Evolutionary conservation across 2,797 vertebrate species (phyloP).

Genomic region (Odontamblyopus rebecca): DNA sequence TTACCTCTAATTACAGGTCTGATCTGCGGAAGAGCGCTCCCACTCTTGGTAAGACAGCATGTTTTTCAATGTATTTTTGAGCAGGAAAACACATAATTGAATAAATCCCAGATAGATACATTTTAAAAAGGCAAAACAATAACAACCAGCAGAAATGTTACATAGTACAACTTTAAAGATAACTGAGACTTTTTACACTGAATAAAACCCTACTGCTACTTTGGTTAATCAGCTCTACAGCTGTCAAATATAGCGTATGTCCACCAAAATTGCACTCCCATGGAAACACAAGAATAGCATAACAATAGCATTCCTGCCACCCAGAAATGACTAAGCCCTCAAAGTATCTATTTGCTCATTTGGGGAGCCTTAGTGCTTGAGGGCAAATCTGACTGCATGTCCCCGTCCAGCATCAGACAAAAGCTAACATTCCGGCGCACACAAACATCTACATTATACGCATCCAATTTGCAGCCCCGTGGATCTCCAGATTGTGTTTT

Average conservation of each 20-base stretch:
- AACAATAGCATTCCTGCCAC: not conserved
- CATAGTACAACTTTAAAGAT: not conserved
- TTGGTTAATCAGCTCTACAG: not conserved
- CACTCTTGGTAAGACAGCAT: too few species aligned
- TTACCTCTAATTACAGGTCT: too few species aligned
- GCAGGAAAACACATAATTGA: too few species aligned
- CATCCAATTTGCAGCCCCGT: slow-evolving; percentile 65
- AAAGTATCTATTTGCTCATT: slow-evolving; percentile 28
- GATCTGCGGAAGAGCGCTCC: too few species aligned
- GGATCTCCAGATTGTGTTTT: slow-evolving; percentile 71
- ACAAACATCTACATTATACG: slow-evolving; percentile 49
- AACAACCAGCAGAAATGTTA: too few species aligned
- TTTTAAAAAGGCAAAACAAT: too few species aligned
- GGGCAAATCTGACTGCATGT: slow-evolving; percentile 39
- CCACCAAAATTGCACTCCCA: slow-evolving; percentile 17
- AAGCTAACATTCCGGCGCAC: slow-evolving; percentile 29
- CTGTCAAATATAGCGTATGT: not conserved
- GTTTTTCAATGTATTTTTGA: too few species aligned
- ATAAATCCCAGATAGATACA: too few species aligned
- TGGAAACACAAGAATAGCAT: not conserved
- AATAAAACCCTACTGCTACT: not conserved
- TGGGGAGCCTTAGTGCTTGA: slow-evolving; percentile 28
- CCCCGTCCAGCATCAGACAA: slow-evolving; percentile 39
- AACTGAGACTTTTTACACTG: not conserved
- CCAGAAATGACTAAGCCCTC: not conserved